Percentiles rank a stretch among this genome's conserved stretches.
phyloP scores from a whole-genome alignment of 2,113 vertebrate species.

The Microcebus jonahi region DNA sequence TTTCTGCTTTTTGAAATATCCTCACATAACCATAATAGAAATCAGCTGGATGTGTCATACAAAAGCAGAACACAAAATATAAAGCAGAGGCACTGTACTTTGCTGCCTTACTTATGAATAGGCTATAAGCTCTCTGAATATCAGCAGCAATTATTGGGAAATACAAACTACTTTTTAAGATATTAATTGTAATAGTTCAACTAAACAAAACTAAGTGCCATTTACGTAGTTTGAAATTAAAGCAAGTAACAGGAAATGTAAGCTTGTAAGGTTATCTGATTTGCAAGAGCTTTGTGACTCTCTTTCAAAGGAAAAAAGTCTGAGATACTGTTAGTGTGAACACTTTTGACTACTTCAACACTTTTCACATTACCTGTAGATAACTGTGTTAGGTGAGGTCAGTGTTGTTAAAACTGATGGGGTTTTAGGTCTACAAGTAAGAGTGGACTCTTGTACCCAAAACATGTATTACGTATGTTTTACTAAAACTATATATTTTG shows the following conservation, averaged over 20 bases:
- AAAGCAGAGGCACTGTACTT: neutral
- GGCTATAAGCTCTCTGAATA: neutral
- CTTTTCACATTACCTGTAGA: neutral
- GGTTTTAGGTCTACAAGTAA: neutral
- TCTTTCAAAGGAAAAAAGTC: neutral
- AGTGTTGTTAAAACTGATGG: neutral
- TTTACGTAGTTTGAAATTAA: neutral
- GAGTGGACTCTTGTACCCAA: neutral
- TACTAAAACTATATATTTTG: neutral
- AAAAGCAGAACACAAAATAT: neutral
- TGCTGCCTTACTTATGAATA: neutral
- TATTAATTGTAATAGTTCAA: neutral
- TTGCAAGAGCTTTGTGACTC: neutral
- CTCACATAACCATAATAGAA: neutral
- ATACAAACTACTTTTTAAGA: neutral
- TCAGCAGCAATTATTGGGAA: neutral
- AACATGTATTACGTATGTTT: neutral
- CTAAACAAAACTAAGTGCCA: neutral
- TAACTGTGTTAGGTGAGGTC: neutral
- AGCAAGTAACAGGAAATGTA: neutral
- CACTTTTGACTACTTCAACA: neutral
- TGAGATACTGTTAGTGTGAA: neutral
- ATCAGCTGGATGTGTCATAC: neutral
- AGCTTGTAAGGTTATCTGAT: neutral
- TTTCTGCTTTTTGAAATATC: neutral